Base-by-base conservation (phyloP, 2,113 vertebrate species). In the Colaptes auratus region DNA sequence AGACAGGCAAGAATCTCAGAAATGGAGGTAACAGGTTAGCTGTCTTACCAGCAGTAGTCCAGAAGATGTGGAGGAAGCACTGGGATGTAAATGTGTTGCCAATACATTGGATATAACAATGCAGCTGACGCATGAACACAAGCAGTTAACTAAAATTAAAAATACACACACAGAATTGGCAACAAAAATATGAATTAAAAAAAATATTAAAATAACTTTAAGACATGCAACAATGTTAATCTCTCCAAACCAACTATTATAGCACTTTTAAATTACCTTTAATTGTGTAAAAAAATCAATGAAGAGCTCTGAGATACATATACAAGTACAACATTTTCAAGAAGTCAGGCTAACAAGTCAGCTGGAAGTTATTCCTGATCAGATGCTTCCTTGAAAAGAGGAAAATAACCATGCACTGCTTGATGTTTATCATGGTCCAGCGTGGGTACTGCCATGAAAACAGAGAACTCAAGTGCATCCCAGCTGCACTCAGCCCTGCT, bases 41-140 rank as follows among this genome's bases (percentile, higher is more conserved):
- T 70, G 30, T 96, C 99, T 99, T 98, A 99, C 99, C 99, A 99
- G 98, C 99, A 99, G 98, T 99, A 99, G 98, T 99, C 99, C 98
- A 99, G 98, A 64, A 99, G 98, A 96, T 99, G 99, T 44, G 99
- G 98, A 86, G 99, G 99, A 91, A 99, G 98, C 74, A 99, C 99
- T 7, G 99, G 99, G 98, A 99, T 99, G 98, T 99, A 99, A 95
- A 99, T 99, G 95, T 99, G 99, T 72, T 99, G 99, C 99, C 99
- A 99, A 97, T 98, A 98, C 99, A 99, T 99, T 52, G 99, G 99
- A 95, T 98, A 99, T 24, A 99, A 98, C 97, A 99, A 98, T 90
- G 99, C 98, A 58, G 98, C 98, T 48, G 99, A 98, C 16, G 98
- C 99, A 73, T 99, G 99, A 95, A 99, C 98, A 97, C 99, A 99